These are phyloP conservation scores for Pristionchus maxplancki DNA, from an alignment of 2,888 invertebrate genomes.

Conservation along the genomic window DNA sequence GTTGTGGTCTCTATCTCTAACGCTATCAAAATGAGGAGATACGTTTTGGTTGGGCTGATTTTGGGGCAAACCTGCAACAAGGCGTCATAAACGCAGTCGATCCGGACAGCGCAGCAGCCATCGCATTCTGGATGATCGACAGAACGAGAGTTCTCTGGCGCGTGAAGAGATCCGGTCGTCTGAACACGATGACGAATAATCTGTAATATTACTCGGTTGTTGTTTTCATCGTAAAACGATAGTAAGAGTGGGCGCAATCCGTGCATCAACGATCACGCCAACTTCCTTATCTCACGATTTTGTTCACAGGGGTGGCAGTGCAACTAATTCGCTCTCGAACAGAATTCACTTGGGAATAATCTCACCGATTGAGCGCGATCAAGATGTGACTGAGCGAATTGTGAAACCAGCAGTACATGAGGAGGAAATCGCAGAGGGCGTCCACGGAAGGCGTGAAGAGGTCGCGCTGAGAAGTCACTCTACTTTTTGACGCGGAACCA, in stretches of 20 bases:
- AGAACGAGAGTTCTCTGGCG: neutral
- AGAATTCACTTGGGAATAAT: too few relatives aligned
- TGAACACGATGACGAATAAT: neutral
- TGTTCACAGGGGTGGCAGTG: too few relatives aligned
- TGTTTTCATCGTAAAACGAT: too few relatives aligned
- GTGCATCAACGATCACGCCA: too few relatives aligned
- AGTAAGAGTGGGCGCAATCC: too few relatives aligned
- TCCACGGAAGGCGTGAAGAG: neutral
- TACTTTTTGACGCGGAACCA: too few relatives aligned
- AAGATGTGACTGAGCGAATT: neutral
- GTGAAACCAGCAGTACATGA: constrained; percentile 41
- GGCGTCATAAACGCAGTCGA: neutral
- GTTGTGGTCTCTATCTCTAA: too few relatives aligned
- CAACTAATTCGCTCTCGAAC: too few relatives aligned
- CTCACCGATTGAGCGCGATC: neutral
- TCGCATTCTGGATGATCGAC: neutral
- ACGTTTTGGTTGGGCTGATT: too few relatives aligned
- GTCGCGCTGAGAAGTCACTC: neutral
- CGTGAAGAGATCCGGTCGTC: neutral
- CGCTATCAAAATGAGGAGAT: too few relatives aligned
- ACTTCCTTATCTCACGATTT: too few relatives aligned
- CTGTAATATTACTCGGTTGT: too few relatives aligned
- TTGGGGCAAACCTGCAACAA: neutral
- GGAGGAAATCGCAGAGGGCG: neutral
- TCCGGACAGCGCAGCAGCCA: neutral